These are phyloP conservation scores for Datnioides undecimradiatus DNA, from an alignment of 2,113 vertebrate species.

Conservation along the genomic window DNA sequence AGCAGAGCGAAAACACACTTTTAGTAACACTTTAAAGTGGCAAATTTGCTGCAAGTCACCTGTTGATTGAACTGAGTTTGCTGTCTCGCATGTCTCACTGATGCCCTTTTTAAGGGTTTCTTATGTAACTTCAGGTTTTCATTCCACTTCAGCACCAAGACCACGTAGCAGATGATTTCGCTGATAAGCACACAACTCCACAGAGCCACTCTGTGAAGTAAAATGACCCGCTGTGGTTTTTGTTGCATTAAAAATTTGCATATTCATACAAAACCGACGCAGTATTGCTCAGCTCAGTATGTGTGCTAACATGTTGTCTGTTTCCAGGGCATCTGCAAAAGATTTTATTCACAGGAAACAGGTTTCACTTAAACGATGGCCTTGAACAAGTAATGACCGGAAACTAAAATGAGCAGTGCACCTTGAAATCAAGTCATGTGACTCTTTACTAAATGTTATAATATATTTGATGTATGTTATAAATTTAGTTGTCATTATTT, in stretches of 20 bases:
- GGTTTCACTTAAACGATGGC: no score
- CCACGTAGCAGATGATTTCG: background rate
- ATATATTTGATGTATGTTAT: no score
- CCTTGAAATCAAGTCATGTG: no score
- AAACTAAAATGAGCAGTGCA: no score
- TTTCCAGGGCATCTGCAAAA: background rate
- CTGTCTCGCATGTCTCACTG: background rate
- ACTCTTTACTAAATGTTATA: no score
- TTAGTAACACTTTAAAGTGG: background rate
- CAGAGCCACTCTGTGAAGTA: no score
- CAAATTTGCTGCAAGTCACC: background rate
- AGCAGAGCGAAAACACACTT: no score
- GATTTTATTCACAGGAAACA: background rate
- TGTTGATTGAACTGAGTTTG: background rate
- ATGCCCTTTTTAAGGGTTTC: background rate
- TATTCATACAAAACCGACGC: background rate
- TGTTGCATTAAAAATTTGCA: background rate
- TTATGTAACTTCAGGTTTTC: background rate
- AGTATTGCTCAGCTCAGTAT: background rate
- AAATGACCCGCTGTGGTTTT: background rate
- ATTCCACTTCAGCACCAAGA: background rate
- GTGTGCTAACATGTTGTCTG: background rate
- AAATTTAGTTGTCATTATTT: no score
- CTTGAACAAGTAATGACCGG: background rate
- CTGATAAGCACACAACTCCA: background rate